These are phyloP conservation scores for Cosmorhoe ocellata DNA, from an alignment of 2,888 invertebrate species.

Conservation along the genomic window DNA sequence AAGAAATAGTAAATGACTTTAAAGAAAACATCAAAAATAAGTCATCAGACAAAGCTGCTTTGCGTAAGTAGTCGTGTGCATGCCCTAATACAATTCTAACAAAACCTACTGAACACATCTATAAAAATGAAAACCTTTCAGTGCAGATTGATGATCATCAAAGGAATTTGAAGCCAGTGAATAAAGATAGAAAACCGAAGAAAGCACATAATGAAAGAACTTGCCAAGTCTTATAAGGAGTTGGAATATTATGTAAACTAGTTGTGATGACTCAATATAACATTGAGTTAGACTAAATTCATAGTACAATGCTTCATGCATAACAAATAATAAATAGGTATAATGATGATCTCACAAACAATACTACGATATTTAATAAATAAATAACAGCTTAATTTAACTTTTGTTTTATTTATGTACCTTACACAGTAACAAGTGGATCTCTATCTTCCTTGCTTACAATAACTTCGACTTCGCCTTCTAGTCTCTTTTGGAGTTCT, in stretches of 20 bases:
- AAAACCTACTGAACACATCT: slow-evolving; percentile 52
- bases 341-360: slow-evolving; percentile 73
- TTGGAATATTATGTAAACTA: slow-evolving; percentile 43
- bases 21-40: slow-evolving; percentile 57
- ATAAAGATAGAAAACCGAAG: slow-evolving; percentile 61
- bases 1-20: slow-evolving; percentile 51
- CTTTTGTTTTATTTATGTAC: slow-evolving; percentile 24
- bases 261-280: slow-evolving; percentile 39
- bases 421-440: slow-evolving; percentile 87
- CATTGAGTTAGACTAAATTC: slow-evolving; percentile 31
- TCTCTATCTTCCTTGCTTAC: slow-evolving; percentile 89
- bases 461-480: slow-evolving; percentile 82
- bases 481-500: slow-evolving; percentile 57
- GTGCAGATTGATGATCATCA: slow-evolving; percentile 69
- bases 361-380: slow-evolving; percentile 31
- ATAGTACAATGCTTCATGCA: slow-evolving; percentile 28
- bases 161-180: slow-evolving; percentile 54
- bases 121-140: slow-evolving; percentile 74
- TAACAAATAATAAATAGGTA: slow-evolving; percentile 41
- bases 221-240: slow-evolving; percentile 75
- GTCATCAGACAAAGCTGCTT: slow-evolving; percentile 59
- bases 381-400: slow-evolving; percentile 34
- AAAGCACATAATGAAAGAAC: slow-evolving; percentile 62
- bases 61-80: slow-evolving; percentile 77
- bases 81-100: slow-evolving; percentile 63